phyloP scores from a whole-genome alignment of 2,113 vertebrate genomes.

The Elaphurus davidianus region DNA sequence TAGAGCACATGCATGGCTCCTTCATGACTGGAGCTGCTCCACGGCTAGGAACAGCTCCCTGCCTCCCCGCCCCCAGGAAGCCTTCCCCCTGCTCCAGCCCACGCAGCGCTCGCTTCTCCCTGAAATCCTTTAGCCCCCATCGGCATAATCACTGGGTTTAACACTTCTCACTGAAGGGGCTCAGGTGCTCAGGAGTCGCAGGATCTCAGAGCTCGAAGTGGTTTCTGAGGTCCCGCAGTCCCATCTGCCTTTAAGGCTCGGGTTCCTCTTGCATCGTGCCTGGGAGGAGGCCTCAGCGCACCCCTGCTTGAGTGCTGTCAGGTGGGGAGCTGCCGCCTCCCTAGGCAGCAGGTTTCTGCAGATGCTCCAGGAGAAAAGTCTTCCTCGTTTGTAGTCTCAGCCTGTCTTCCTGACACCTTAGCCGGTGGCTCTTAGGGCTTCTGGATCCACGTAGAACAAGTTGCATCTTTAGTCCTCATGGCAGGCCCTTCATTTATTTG shows the following conservation, averaged over 20 bases:
- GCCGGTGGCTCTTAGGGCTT: neutral
- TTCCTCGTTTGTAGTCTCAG: neutral
- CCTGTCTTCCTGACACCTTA: neutral
- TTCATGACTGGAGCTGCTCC: neutral
- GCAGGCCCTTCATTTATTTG: neutral
- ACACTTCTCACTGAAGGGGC: slow-evolving; percentile 51
- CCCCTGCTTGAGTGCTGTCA: neutral
- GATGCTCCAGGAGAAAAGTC: neutral
- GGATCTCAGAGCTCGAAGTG: slow-evolving; percentile 33
- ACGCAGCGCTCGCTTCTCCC: slow-evolving; percentile 57
- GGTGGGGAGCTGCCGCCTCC: neutral
- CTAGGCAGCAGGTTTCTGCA: neutral
- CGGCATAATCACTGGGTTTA: slow-evolving; percentile 50
- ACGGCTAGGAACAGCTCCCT: slow-evolving; percentile 19
- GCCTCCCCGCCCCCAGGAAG: neutral
- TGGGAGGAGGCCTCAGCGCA: neutral
- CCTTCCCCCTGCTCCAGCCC: slow-evolving; percentile 44
- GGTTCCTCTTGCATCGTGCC: neutral
- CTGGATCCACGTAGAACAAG: neutral
- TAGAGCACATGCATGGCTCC: neutral
- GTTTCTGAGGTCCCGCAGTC: slow-evolving; percentile 13
- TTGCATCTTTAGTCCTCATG: neutral
- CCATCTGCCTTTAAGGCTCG: neutral
- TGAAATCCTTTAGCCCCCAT: slow-evolving; percentile 61
- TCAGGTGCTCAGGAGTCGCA: slow-evolving; percentile 12